Base-by-base conservation (phyloP, 2,797 vertebrate species). In the Myoxocephalus aenaeus region DNA sequence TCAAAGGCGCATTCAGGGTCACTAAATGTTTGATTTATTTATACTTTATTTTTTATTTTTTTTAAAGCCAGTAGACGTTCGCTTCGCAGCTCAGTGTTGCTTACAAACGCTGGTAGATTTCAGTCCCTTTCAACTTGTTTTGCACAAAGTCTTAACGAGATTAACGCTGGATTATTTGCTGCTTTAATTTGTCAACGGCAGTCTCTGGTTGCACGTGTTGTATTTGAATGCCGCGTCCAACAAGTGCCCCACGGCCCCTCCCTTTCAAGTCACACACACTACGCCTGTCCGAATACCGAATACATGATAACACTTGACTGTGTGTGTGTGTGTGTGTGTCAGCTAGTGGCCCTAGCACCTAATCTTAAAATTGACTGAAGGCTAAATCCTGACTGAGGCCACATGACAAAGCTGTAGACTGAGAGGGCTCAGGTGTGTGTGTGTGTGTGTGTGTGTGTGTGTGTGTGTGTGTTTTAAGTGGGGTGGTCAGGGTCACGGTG, bases 281-380 rank as follows among this genome's bases (percentile, higher is more conserved):
- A 42, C 44, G 25, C 36, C 22, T 29, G 22, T 63, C 10, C 66
- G 48, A 70, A 42, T 59, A 51, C 10, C 66, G 48, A 70, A 42
- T 59, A 51, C 25, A 29, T 42, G 7, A 10, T 44, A 20, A 10
- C 36, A 71, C 40, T 22, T 48, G 15, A 42, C 12, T 38, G 18
- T 61, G 7, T 38, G 2, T 61, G 12, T 42, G 27, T 56, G 22
- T 46, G 66, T 65, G n/a, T 64, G 22, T 58, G 61, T 59, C 67
- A 66, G 68, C 38, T 38, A 51, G 46, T 70, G 65, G 71, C 64
- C n/a, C 48, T 34, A 15, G 18, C 46, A 10, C 53, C 76, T 92
- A 93, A 93, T 91, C 88, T 85, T 58, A 50, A 72, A 54, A 70
- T 57, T 69, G 71, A 75, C 77, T 75, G 58, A 66, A 72, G 73